Base-by-base conservation (phyloP, 2,797 vertebrate genomes). In the Oryzias sinensis region DNA sequence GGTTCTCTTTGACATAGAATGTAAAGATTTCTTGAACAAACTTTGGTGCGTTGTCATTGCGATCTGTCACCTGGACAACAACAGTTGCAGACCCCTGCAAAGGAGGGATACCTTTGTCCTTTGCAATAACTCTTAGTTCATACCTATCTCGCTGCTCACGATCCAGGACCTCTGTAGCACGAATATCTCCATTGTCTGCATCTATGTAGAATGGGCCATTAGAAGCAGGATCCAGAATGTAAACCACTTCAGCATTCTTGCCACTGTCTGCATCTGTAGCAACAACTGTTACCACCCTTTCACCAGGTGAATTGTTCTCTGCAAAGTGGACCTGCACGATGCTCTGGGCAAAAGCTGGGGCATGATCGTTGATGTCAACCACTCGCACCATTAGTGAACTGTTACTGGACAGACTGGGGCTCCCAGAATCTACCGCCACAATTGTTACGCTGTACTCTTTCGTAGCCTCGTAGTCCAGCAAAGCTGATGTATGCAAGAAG, bases 1-100 rank as follows among this genome's bases (percentile, higher is more conserved):
- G 85, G 88, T 98, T 98, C 76, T 98, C 96, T 76, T 96, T 98
- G 68, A 98, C 94, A 0, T 98, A 98, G 84, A 99, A 99, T 1
- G 94, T 98, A 72, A 99, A 98, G 47, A 97, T 88, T 1, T 98
- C 96, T 89, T 98, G 96, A 84, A 97, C 96, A 83, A 99, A 99
- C 76, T 94, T 95, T 0, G 97, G 97, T 5, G 95, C 92, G 0
- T 98, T 99, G 92, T 99, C 97, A 1, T 99, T 99, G 63, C 93
- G 94, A 71, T 99, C 97, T 0, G 94, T 94, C 77, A 98, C 94
- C 41, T 94, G 90, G 46, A 99, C 89, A 5, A 97, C 91, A 53
- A 98, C 94, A 0, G 91, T 94, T 0, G 94, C 92, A 14, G 94
- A 97, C 49, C 96, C 95, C 78, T 97, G 95, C 49, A 99, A 64